Conservation (phyloP, 2,797 vertebrate genomes). For the Buphagus erythrorhynchus region DNA sequence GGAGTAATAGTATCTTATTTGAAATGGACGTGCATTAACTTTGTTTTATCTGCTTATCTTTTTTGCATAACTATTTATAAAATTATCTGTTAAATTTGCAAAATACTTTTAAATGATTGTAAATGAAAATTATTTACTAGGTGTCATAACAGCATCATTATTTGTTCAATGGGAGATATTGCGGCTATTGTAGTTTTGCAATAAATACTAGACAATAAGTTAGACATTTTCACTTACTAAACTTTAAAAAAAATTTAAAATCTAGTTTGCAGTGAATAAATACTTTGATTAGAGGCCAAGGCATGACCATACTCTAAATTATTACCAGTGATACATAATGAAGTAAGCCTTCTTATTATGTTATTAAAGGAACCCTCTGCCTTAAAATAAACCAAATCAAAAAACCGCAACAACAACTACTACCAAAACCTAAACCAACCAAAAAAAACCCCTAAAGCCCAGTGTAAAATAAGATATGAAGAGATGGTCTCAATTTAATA, state of each 20-base stretch:
- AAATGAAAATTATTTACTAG: neutral
- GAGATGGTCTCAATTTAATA: neutral
- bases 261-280: neutral
- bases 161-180: neutral
- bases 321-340: neutral
- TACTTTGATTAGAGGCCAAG: neutral
- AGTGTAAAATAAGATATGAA: neutral
- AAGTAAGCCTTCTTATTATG: neutral
- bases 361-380: neutral
- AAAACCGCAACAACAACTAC: neutral
- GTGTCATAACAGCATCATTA: neutral
- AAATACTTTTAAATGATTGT: neutral
- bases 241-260: neutral
- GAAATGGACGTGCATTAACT: neutral
- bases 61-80: neutral
- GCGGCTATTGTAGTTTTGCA: neutral
- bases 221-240: rapidly evolving
- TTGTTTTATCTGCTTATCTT: neutral
- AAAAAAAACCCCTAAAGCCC: neutral
- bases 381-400: neutral
- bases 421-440: neutral
- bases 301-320: neutral
- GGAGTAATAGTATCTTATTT: neutral
- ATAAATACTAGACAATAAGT: neutral
- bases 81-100: neutral